These are phyloP conservation scores for Drosophila pseudoananassae DNA, from an alignment of 1,140 invertebrate genomes.

Conservation along the genomic window DNA sequence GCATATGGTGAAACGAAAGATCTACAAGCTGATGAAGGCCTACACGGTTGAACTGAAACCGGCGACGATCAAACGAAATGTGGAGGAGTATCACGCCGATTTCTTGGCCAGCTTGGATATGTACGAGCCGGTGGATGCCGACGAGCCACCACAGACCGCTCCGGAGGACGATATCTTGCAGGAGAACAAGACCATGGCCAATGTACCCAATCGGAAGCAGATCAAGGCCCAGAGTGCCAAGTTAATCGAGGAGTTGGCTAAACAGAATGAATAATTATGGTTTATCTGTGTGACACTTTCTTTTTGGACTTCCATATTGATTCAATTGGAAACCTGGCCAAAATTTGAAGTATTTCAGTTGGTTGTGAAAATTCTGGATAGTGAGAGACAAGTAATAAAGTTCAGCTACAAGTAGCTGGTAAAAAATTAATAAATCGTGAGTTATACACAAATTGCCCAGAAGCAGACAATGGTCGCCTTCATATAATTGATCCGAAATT, in stretches of 20 bases:
- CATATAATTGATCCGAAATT: conserved; percentile 72
- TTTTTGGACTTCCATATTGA: neutral
- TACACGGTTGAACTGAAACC: conserved; percentile 66
- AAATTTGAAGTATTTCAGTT: conserved; percentile 23
- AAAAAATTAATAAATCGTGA: conserved; percentile 66
- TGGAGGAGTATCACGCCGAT: conserved; percentile 66
- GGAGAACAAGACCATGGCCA: conserved; percentile 65
- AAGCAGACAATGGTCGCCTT: conserved; percentile 51
- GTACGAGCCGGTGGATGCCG: conserved; percentile 34
- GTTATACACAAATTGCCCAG: conserved; percentile 40
- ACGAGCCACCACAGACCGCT: conserved; percentile 29
- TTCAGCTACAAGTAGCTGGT: neutral
- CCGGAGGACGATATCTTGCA: conserved; percentile 58
- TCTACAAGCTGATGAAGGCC: conserved; percentile 72
- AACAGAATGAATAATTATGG: conserved; percentile 58
- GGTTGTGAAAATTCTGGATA: conserved; percentile 21
- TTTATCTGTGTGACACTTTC: neutral
- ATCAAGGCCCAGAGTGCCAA: conserved; percentile 76
- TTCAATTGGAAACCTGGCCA: conserved; percentile 5
- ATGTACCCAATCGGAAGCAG: conserved; percentile 76
- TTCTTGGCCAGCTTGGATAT: conserved; percentile 59
- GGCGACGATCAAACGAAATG: conserved; percentile 42
- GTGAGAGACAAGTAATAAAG: conserved; percentile 13
- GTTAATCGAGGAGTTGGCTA: conserved; percentile 68
- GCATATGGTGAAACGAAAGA: conserved; percentile 67